phyloP scores from a whole-genome alignment of 1,140 invertebrate genomes.

The Druon quercuslanigerum region DNA sequence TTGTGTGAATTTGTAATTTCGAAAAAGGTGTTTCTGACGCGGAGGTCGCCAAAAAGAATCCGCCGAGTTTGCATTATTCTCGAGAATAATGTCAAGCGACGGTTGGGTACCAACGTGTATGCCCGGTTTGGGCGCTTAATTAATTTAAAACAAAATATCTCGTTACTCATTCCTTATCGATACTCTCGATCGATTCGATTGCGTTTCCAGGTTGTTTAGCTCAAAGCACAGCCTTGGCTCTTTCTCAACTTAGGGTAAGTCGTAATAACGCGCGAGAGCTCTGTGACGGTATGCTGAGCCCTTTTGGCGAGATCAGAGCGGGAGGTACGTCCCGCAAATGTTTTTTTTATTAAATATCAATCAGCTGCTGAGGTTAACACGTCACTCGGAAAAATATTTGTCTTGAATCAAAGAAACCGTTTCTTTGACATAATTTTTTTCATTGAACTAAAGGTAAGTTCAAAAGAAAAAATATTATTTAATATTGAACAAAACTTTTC shows the following conservation, averaged over 20 bases:
- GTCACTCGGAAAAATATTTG: too few relatives aligned
- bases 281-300: slow-evolving; percentile 10
- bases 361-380: slow-evolving; percentile 2
- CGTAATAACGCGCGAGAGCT: slow-evolving; percentile 30
- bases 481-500: too few relatives aligned
- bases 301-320: slow-evolving; percentile 54
- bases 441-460: too few relatives aligned
- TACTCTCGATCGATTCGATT: slow-evolving; percentile 19
- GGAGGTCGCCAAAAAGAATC: slow-evolving; percentile 48
- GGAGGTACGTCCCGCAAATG: slow-evolving; percentile 68
- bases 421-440: too few relatives aligned
- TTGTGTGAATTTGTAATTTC: slow-evolving; percentile 20
- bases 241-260: slow-evolving; percentile 29
- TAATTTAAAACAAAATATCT: slow-evolving; percentile 30
- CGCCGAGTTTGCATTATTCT: slow-evolving; percentile 56
- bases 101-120: slow-evolving; percentile 63
- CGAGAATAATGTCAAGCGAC: slow-evolving; percentile 48
- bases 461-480: too few relatives aligned
- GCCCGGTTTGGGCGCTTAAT: slow-evolving; percentile 68
- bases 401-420: too few relatives aligned
- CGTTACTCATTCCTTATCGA: slow-evolving; percentile 38
- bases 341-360: slow-evolving; percentile 18
- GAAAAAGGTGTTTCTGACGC: slow-evolving; percentile 29
- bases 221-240: slow-evolving; percentile 3
- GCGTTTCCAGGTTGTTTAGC: neutral